Evolutionary conservation across 2,113 vertebrate species (phyloP).

Genomic region (Rafetus swinhoei): DNA sequence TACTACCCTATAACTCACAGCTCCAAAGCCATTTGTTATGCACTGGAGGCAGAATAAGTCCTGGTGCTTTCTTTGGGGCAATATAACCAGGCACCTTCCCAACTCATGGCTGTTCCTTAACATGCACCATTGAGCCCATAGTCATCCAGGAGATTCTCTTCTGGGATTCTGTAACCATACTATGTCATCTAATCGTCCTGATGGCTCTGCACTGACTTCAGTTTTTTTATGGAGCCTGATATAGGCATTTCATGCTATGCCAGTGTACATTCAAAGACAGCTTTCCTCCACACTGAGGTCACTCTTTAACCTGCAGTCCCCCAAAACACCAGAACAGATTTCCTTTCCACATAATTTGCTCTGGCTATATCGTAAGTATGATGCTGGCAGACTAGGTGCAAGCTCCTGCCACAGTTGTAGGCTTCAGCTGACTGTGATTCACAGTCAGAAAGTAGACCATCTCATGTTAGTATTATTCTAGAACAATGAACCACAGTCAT

Average conservation of each 20-base stretch:
- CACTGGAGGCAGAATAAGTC: background rate
- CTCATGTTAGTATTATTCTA: background rate
- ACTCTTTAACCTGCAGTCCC: background rate
- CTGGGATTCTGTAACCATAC: background rate
- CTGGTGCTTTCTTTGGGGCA: background rate
- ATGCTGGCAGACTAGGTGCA: background rate
- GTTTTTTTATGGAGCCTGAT: background rate
- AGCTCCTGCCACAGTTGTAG: background rate
- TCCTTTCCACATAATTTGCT: background rate
- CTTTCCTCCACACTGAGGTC: background rate
- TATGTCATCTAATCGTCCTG: background rate
- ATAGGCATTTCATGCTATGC: background rate
- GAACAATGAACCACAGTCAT: background rate
- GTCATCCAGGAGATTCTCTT: background rate
- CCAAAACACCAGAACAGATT: background rate
- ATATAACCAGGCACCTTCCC: background rate
- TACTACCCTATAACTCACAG: background rate
- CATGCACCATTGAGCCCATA: accelerated
- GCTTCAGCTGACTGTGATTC: background rate
- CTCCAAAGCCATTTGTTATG: background rate
- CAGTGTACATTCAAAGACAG: accelerated
- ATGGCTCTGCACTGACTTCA: background rate
- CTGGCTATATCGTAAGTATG: background rate
- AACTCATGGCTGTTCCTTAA: background rate
- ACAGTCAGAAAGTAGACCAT: background rate